Evolutionary conservation across 2,113 vertebrate genomes (phyloP).

Genomic region (Austrofundulus limnaeus): DNA sequence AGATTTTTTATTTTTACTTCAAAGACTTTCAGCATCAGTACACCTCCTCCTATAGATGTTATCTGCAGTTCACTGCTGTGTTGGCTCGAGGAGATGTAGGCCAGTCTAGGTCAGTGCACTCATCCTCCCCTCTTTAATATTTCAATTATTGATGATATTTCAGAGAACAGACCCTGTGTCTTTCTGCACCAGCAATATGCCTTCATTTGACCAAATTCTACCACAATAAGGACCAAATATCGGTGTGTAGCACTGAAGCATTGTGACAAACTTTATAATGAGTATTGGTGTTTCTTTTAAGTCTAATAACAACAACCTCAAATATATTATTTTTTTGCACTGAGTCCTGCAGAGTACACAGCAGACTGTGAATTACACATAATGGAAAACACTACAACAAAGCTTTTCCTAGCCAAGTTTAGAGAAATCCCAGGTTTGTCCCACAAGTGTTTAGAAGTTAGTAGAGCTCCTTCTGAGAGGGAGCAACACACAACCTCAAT

Average conservation of each 20-base stretch:
- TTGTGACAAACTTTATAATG: no score
- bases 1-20: not conserved
- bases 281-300: no score
- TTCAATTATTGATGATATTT: conserved; percentile 46
- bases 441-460: no score
- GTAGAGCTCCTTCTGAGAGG: no score
- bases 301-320: no score
- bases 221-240: not conserved
- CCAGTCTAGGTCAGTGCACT: conserved; percentile 26
- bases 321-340: no score
- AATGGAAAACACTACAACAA: no score
- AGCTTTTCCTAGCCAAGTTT: no score
- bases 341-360: no score
- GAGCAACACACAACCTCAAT: no score
- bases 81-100: conserved; percentile 34
- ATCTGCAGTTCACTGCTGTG: conserved; percentile 36
- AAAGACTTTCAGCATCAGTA: conserved; percentile 17
- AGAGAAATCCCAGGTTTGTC: no score
- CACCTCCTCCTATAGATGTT: conserved; percentile 35
- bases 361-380: no score
- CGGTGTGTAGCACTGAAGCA: not conserved
- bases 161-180: conserved; percentile 23
- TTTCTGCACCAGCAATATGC: not conserved
- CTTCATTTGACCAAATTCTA: not conserved
- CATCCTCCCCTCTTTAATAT: conserved; percentile 31